These are phyloP conservation scores for Bacillus rossius DNA, from an alignment of 1,140 invertebrate species.

Conservation along the genomic window DNA sequence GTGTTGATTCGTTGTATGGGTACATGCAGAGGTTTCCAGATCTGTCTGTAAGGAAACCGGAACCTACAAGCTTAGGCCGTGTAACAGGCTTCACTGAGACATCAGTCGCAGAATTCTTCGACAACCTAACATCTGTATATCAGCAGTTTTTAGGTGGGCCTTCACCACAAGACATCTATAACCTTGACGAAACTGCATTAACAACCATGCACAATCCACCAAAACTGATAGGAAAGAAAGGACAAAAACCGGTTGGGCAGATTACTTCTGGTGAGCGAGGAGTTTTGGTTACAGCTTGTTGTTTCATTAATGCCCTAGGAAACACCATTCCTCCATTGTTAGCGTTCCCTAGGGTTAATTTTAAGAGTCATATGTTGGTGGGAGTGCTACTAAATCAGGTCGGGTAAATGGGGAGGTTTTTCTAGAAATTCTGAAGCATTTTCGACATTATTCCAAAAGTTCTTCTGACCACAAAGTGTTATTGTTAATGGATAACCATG, in stretches of 20 bases:
- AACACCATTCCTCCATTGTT: conserved; percentile 39
- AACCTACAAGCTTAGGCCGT: no score
- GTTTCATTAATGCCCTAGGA: conserved; percentile 38
- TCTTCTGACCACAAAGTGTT: conserved; percentile 34
- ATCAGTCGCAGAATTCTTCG: no score
- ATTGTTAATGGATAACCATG: conserved; percentile 41
- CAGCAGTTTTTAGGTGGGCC: no score
- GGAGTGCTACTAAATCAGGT: conserved; percentile 31
- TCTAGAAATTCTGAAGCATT: conserved; percentile 36
- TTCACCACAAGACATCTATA: no score
- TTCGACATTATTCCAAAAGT: conserved; percentile 30
- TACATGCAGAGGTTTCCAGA: no score
- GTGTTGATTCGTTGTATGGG: no score
- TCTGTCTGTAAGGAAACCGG: no score
- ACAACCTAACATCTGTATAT: no score
- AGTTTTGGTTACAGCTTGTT: conserved; percentile 39
- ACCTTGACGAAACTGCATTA: neutral
- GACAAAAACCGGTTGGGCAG: conserved; percentile 41
- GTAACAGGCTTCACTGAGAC: no score
- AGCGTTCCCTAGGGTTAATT: conserved; percentile 36
- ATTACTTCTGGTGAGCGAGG: conserved; percentile 42
- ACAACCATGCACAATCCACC: neutral
- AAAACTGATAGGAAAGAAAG: conserved; percentile 24
- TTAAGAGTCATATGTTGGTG: conserved; percentile 31
- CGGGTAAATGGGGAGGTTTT: conserved; percentile 37